A percentile compares a stretch with the other conserved stretches of the same genome.
Conservation (phyloP, 92 coral and sea anemone genomes). For the Palythoa grandis region DNA sequence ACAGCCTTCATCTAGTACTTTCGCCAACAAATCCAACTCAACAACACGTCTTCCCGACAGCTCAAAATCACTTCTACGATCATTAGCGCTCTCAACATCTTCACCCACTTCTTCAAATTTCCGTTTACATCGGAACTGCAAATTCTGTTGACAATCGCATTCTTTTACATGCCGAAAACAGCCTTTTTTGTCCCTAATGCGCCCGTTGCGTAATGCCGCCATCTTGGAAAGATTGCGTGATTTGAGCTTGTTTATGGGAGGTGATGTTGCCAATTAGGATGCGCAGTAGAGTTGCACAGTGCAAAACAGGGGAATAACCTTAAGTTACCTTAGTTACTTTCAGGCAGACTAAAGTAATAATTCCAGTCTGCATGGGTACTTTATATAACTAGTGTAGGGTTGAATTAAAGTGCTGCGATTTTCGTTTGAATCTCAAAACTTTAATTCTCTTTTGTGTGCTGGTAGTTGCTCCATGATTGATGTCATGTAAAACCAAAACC, state of each 20-base stretch:
- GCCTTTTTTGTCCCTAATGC: constrained; percentile 2
- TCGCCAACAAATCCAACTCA: background rate
- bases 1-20: background rate
- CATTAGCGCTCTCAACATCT: background rate
- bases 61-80: background rate
- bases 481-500: no score
- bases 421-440: no score
- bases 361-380: no score
- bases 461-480: no score
- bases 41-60: background rate
- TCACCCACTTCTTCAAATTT: background rate
- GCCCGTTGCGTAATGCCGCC: background rate
- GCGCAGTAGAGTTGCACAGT: no score
- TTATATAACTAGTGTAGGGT: no score
- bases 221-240: background rate
- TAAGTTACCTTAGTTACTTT: no score
- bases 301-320: background rate
- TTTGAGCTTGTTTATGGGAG: background rate
- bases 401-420: no score
- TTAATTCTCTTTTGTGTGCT: no score
- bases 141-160: background rate
- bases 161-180: background rate
- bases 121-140: background rate
- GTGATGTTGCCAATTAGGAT: no score
- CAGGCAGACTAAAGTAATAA: no score